Base-by-base conservation (phyloP, 2,888 invertebrate genomes). In the Phengaris alcon region DNA sequence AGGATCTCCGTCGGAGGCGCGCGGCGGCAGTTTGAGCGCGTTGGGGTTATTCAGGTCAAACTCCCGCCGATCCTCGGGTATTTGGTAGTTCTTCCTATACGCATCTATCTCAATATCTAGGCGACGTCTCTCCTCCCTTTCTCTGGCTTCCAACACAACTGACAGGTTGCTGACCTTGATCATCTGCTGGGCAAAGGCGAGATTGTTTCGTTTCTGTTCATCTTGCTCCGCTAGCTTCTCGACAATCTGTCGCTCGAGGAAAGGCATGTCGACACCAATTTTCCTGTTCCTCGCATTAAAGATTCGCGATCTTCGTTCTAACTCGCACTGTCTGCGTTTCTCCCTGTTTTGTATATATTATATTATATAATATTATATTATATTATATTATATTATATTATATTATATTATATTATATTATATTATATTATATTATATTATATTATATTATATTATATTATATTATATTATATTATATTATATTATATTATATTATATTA, bases 21-120 rank as follows among this genome's bases (percentile, higher is more conserved):
- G 85, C 0, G 95, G 95, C 0, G 97, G 97, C 75, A 97, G 97
- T 89, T 96, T 97, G 57, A 96, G 89, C 8, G 89, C 94, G 69
- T 97, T 94, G 0, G 98, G 98, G 88, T 98, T 97, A 86, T 98
- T 97, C 46, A 98, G 93, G 88, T 98, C 98, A 85, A 94, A 98
- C 87, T 98, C 98, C 2, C 97, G 94, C 0, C 97, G 93, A 80
- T 96, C 95, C 83, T 97, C 95, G 35, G 95, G 95, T 13, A 96
- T 95, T 88, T 98, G 98, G 87, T 95, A 96, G 52, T 93, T 93
- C 76, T 94, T 94, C 0, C 98, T 95, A 84, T 96, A 98, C 54
- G 94, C 92, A 85, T 97, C 96, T 6, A 98, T 94, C 83, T 97
- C 97, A 59, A 94, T 88, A 76, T 95, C 94, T 10, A 96, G 90